These are phyloP conservation scores for Trematocara macrostoma DNA, from an alignment of 2,113 vertebrate genomes.

Conservation along the genomic window DNA sequence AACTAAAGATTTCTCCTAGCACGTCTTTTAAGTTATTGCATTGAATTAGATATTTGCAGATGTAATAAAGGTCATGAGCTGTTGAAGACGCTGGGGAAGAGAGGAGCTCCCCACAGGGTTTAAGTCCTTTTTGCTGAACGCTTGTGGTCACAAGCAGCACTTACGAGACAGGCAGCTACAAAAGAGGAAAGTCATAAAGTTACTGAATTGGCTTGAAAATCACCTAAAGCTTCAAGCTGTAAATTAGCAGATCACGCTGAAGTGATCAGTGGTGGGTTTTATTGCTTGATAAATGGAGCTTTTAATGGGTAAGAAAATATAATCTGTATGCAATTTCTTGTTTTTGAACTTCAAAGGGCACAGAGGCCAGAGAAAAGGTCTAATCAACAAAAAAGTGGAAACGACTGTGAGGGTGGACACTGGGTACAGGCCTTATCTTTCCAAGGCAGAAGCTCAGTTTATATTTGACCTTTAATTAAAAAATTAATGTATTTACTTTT, in stretches of 20 bases:
- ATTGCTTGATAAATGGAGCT: not conserved
- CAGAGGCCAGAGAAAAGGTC: not conserved
- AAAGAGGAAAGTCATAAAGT: not conserved
- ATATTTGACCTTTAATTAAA: not conserved
- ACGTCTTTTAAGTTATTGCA: not conserved
- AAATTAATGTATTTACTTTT: not conserved
- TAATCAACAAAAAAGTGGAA: not conserved
- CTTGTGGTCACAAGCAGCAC: not conserved
- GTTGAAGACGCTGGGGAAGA: not conserved
- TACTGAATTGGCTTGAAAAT: not conserved
- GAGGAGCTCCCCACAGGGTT: not conserved
- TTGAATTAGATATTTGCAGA: not conserved
- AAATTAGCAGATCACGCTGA: rapidly evolving
- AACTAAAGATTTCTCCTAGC: rapidly evolving
- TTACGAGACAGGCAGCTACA: not conserved
- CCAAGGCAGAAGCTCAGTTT: not conserved
- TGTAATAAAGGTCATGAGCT: not conserved
- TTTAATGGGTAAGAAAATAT: not conserved
- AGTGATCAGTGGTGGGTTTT: not conserved
- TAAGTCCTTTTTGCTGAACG: not conserved
- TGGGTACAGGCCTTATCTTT: not conserved
- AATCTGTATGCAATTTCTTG: not conserved
- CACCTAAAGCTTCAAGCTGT: not conserved
- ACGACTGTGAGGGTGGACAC: not conserved
- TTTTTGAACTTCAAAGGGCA: not conserved